These are phyloP conservation scores for Rhinogobio ventralis DNA, from an alignment of 2,797 vertebrate genomes.

Conservation along the genomic window DNA sequence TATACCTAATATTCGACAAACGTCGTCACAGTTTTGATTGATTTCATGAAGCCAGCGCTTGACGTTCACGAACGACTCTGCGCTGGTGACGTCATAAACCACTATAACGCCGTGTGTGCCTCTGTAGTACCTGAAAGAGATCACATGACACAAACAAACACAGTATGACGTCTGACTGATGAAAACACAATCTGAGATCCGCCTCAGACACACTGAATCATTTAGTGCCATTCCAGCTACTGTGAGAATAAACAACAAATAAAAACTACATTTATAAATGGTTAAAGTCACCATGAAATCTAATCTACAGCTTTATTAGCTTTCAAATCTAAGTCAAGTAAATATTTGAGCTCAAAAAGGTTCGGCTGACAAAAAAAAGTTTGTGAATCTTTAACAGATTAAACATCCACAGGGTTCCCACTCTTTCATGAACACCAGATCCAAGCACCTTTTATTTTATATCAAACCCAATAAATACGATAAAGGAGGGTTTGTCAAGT, in stretches of 20 bases:
- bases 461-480: too few species aligned
- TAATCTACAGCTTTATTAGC: too few species aligned
- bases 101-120: slow-evolving; percentile 98
- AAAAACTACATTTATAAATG: too few species aligned
- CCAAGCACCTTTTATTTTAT: too few species aligned
- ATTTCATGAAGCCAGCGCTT: slow-evolving; percentile 99
- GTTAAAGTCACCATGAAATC: too few species aligned
- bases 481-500: too few species aligned
- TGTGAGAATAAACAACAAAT: background rate
- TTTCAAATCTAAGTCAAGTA: background rate
- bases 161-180: background rate
- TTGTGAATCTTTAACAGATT: too few species aligned
- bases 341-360: background rate
- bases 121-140: slow-evolving; percentile 89
- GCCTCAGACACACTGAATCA: too few species aligned
- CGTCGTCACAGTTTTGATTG: slow-evolving; percentile 98
- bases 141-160: slow-evolving; percentile 11
- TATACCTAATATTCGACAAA: slow-evolving; percentile 99
- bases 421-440: too few species aligned
- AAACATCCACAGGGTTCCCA: too few species aligned
- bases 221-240: too few species aligned
- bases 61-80: slow-evolving; percentile 99
- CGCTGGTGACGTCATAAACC: slow-evolving; percentile 97
- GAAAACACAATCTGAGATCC: background rate
- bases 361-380: too few species aligned